Evolutionary conservation across 1,140 invertebrate genomes (phyloP), one percentile per base, ranked within the genome.

Genomic region (Drosophila bipectinata): DNA sequence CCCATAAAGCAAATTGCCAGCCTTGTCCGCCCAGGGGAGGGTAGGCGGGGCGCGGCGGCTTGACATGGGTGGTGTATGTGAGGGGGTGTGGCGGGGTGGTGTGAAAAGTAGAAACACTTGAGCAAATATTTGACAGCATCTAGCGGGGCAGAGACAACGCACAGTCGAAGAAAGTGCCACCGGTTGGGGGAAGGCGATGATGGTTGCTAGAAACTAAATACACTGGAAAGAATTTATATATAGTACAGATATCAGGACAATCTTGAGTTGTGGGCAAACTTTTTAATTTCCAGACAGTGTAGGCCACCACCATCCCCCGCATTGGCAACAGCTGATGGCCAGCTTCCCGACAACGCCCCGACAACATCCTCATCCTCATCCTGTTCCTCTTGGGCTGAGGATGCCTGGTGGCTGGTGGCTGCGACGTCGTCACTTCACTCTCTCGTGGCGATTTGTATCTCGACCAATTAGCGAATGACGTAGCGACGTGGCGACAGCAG

Each of bases 401-500:
- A 24, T 26, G 26, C 18, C 18, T 10, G 21, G 47, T 10, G 21
- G 47, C 41, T 51, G 39, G n/a, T 5, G 47, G 26, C 60, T 41
- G 32, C 44, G 34, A 57, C 53, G 63, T 71, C 52, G 67, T 69
- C 64, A 71, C 71, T 72, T 80, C 72, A 66, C 80, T 72, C 71
- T 75, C 66, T 79, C 61, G 57, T 56, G 59, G 58, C 83, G 82
- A 88, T 87, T 69, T 66, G 72, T 79, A 87, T 87, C 83, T 52
- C 52, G 63, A 88, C 83, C 83, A 87, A 87, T 87, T 87, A 87
- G 83, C 79, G 83, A 79, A 82, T 87, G 79, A 88, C 79, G 83
- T 83, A 82, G 83, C 79, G 66, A 76, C 77, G 77, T 84, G 76
- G 60, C 77, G 62, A 72, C 68, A 80, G 73, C 73, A 63, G 59